Evolutionary conservation across 1,140 invertebrate species (phyloP), one percentile per base, ranked within the genome.

Genomic region (Akabosia matsudoensis): DNA sequence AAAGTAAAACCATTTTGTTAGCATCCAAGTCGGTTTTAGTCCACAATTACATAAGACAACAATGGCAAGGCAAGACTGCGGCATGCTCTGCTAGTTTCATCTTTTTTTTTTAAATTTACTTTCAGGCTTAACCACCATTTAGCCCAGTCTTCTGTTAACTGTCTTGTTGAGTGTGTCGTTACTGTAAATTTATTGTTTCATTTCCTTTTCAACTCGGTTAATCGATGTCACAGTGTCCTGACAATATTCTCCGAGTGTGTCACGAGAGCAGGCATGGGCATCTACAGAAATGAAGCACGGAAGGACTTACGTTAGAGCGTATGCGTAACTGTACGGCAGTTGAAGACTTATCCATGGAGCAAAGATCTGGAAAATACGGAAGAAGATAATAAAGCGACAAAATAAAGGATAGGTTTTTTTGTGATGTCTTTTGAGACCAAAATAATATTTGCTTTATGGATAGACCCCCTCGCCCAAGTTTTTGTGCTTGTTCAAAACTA

Each of bases 71-170:
- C n/a, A n/a, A n/a, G 26, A 31, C 31, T 67, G 28, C 31, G 61
- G 2, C 22, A 67, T 67, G 61, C 61, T 67, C 28, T 31, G 7
- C 31, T 24, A 67, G 28, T 67, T 67, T 67, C 30, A 31, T 67
- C 30, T n/a, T 31, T n/a, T n/a, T n/a, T n/a, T n/a, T n/a, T 22
- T 30, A 67, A 67, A 67, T 67, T 67, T 30, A 67, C 61, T 67
- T 67, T 67, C 30, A 67, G 14, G 24, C 61, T 30, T 31, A 67
- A 61, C 24, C 54, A 4, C 7, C 54, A 61, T n/a, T 22, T 16
- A 31, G 22, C 26, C 26, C 30, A 67, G 61, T 67, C 61, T 67
- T 67, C 13, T 13, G 7, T 67, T n/a, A 67, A 67, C 61, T 67
- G 26, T 67, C 30, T 31, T 31, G 2, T 67, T 31, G 61, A 30